Evolutionary conservation across 2,113 vertebrate species (phyloP).

Genomic region (Nestor notabilis): DNA sequence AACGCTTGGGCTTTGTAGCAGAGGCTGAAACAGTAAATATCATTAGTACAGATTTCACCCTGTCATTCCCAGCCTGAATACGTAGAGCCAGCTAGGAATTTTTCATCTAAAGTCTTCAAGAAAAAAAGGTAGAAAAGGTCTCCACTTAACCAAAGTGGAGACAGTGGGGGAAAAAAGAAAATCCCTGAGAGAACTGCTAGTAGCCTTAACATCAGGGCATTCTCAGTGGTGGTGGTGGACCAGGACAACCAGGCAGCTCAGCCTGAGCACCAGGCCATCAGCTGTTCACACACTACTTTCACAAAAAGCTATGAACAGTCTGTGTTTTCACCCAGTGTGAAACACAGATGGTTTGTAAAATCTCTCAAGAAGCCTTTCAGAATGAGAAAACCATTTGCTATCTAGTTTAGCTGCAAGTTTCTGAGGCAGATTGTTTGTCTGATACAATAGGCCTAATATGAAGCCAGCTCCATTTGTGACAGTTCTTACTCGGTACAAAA

Average conservation of each 20-base stretch:
- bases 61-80: background rate
- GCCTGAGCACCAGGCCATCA: background rate
- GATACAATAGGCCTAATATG: background rate
- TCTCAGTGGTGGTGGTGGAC: fast-evolving
- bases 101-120: background rate
- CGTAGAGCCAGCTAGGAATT: background rate
- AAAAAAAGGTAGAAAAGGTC: background rate
- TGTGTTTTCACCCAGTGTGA: background rate
- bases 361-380: background rate
- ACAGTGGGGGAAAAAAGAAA: background rate
- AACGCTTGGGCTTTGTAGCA: background rate
- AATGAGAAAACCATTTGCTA: background rate
- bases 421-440: background rate
- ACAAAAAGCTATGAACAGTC: background rate
- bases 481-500: background rate
- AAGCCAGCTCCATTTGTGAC: background rate
- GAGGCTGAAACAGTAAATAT: background rate
- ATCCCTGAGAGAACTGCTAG: background rate
- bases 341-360: background rate
- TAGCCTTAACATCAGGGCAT: background rate
- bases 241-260: background rate
- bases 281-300: fast-evolving
- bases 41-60: background rate
- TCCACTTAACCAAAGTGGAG: background rate
- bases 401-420: background rate